Conservation (phyloP, 2,113 vertebrate genomes). For the Misgurnus mizolepis region DNA sequence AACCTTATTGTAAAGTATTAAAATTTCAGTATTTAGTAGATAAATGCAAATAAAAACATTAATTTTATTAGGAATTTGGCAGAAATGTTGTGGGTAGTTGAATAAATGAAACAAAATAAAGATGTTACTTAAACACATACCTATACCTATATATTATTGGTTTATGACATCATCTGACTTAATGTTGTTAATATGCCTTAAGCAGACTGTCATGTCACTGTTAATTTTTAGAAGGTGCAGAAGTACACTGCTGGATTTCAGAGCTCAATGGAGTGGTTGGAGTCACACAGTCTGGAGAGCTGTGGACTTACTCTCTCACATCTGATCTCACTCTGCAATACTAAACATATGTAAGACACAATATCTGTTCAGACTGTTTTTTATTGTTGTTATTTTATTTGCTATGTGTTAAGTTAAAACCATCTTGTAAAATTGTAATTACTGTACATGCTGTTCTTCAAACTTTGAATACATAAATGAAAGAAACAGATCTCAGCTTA, state of each 20-base stretch:
- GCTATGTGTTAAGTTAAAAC: not conserved
- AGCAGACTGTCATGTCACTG: not conserved
- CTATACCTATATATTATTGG: no score
- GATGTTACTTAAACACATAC: no score
- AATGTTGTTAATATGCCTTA: not conserved
- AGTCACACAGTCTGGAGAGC: constrained; percentile 66
- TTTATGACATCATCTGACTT: not conserved
- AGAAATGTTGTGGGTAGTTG: no score
- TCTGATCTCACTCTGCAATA: constrained; percentile 60
- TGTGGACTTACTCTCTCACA: constrained; percentile 70
- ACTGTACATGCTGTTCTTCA: not conserved
- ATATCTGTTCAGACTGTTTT: not conserved
- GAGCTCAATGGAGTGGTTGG: constrained; percentile 74
- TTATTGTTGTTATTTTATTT: not conserved
- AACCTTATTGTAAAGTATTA: no score
- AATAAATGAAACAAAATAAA: no score
- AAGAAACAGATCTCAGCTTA: not conserved
- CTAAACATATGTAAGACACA: constrained; percentile 11
- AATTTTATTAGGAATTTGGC: no score
- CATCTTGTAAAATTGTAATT: not conserved
- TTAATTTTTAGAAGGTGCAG: constrained; percentile 57
- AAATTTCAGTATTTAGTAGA: no score
- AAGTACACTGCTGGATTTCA: constrained; percentile 43
- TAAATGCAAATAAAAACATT: no score
- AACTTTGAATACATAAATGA: not conserved